A percentile compares a stretch with the other conserved stretches of the same genome.
Evolutionary conservation across 2,888 invertebrate species (phyloP).

Genomic region (Embidobia sp.): DNA sequence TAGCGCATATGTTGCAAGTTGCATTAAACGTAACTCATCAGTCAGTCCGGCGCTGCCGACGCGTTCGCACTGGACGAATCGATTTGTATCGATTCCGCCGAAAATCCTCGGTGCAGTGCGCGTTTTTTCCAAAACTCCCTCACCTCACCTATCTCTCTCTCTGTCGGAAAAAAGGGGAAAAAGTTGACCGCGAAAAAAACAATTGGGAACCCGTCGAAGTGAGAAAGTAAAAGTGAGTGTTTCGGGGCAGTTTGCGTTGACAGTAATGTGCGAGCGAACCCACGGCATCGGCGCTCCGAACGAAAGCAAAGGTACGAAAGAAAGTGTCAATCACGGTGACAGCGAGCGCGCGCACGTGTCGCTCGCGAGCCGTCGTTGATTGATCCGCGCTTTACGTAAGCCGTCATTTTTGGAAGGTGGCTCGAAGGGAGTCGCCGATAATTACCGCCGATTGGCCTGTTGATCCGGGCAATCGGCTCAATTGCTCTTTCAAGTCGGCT

Average conservation of each 20-base stretch:
- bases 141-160: too few relatives aligned
- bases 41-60: constrained; percentile 37
- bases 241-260: too few relatives aligned
- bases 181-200: too few relatives aligned
- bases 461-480: constrained; percentile 32
- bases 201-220: too few relatives aligned
- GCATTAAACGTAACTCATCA: constrained; percentile 31
- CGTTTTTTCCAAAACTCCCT: neutral
- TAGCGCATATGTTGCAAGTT: constrained; percentile 47
- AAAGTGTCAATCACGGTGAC: constrained; percentile 22
- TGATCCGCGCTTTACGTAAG: constrained; percentile 27
- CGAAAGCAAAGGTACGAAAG: constrained; percentile 25
- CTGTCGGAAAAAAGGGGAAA: too few relatives aligned
- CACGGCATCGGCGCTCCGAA: neutral
- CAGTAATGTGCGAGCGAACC: neutral
- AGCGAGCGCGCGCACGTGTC: constrained; percentile 17
- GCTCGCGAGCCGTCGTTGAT: neutral
- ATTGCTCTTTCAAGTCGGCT: constrained; percentile 26
- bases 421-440: constrained; percentile 14
- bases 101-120: neutral
- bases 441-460: constrained; percentile 22
- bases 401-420: constrained; percentile 21
- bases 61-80: constrained; percentile 38
- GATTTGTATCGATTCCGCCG: constrained; percentile 25
- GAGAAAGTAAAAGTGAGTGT: too few relatives aligned